phyloP scores from a whole-genome alignment of 30 jellyfish, hydroid and myxozoan species.

The Pseudorhiza aurosa region DNA sequence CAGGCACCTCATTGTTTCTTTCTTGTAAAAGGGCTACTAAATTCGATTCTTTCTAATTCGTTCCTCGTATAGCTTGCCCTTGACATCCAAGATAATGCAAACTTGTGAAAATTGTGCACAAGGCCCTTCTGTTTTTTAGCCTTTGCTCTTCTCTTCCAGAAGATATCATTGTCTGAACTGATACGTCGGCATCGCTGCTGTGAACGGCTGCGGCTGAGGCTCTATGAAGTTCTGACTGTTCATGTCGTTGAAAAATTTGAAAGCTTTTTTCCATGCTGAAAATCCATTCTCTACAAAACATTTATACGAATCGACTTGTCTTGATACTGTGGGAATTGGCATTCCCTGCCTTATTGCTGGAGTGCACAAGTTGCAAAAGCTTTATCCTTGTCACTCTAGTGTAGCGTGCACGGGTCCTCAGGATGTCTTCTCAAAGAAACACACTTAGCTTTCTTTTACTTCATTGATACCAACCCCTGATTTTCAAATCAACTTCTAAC shows the following conservation, averaged over 20 bases:
- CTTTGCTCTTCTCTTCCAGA: constrained; percentile 26
- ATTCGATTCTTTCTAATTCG: constrained; percentile 14
- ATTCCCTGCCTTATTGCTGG: constrained; percentile 31
- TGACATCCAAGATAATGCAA: constrained; percentile 21
- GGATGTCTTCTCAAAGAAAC: too few species aligned
- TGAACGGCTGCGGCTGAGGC: constrained; percentile 33
- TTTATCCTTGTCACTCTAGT: too few species aligned
- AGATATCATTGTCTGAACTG: constrained; percentile 10
- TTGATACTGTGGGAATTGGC: constrained; percentile 28
- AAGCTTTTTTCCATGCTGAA: constrained; percentile 54
- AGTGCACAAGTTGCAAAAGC: constrained; percentile 35
- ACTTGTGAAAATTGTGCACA: constrained; percentile 1
- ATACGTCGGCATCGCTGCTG: constrained; percentile 36
- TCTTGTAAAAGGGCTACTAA: constrained; percentile 45
- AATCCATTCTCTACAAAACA: constrained; percentile 54
- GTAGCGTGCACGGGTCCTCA: too few species aligned
- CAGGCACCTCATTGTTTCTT: constrained; percentile 52
- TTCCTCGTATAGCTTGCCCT: constrained; percentile 33
- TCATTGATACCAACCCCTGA: too few species aligned
- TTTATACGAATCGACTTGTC: constrained; percentile 22
- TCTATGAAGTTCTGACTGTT: constrained; percentile 49
- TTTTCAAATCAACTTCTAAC: too few species aligned
- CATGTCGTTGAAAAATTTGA: constrained; percentile 27
- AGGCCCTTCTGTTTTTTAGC: constrained; percentile 25
- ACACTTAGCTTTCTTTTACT: too few species aligned